Conservation (phyloP, 2,888 invertebrate species). For the Diaprepes abbreviatus region DNA sequence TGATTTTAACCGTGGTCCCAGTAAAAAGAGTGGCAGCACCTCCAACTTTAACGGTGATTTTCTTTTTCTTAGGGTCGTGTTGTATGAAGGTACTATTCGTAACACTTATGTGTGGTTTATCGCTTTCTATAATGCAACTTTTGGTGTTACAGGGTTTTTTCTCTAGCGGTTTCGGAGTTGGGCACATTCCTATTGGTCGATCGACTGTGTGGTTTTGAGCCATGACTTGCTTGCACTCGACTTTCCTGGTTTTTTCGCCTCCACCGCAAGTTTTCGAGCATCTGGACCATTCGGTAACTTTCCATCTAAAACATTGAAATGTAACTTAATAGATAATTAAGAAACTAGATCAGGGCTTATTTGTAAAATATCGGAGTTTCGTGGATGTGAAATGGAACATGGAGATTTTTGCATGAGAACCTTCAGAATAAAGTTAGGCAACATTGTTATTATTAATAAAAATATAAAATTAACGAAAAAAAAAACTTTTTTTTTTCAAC, state of each 20-base stretch:
- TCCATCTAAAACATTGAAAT: slow-evolving; percentile 78
- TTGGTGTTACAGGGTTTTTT: slow-evolving; percentile 89
- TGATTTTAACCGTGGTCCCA: slow-evolving; percentile 93
- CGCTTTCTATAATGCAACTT: slow-evolving; percentile 80
- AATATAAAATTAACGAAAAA: too few relatives aligned
- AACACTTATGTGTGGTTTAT: slow-evolving; percentile 82
- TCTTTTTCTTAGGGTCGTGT: slow-evolving; percentile 84
- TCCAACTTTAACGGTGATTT: slow-evolving; percentile 89
- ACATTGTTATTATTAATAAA: too few relatives aligned
- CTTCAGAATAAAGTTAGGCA: too few relatives aligned
- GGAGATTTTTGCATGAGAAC: too few relatives aligned
- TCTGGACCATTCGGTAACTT: slow-evolving; percentile 88
- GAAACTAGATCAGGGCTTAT: too few relatives aligned
- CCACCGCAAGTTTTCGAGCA: slow-evolving; percentile 95
- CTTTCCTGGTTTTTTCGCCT: slow-evolving; percentile 87
- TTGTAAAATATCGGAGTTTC: too few relatives aligned
- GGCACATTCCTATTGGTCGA: slow-evolving; percentile 82
- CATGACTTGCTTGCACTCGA: slow-evolving; percentile 92
- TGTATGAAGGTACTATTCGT: slow-evolving; percentile 88
- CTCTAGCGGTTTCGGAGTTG: slow-evolving; percentile 80
- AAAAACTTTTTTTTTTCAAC: too few relatives aligned
- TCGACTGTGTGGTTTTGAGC: slow-evolving; percentile 92
- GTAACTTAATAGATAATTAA: too few relatives aligned
- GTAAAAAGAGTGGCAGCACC: slow-evolving; percentile 92
- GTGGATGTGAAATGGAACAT: too few relatives aligned